These are phyloP conservation scores for Peucedramus taeniatus DNA, from an alignment of 2,113 vertebrate genomes.

Conservation along the genomic window DNA sequence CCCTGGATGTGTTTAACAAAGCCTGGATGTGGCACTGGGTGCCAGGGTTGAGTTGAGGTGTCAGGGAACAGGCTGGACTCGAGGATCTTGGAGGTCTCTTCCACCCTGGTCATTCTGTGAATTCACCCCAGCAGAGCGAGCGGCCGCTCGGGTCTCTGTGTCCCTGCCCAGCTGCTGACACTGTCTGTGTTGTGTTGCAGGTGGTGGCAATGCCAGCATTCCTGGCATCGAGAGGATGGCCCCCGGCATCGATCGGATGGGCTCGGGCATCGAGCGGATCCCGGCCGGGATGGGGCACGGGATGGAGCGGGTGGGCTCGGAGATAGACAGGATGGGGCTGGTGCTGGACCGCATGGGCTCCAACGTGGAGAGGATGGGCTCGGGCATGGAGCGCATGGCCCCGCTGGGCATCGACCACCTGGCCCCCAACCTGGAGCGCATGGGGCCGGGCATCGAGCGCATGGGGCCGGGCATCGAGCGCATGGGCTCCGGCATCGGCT, in stretches of 20 bases:
- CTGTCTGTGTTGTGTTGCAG: constrained; percentile 20
- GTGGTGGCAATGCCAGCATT: constrained; percentile 72
- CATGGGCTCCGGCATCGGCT: constrained; percentile 84
- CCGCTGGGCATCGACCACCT: constrained; percentile 88
- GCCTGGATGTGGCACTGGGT: too few species aligned
- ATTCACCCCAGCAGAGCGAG: fast-evolving
- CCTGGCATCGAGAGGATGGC: constrained; percentile 78
- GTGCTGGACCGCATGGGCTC: constrained; percentile 91
- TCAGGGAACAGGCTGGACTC: too few species aligned
- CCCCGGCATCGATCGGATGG: constrained; percentile 89
- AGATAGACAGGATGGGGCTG: constrained; percentile 89
- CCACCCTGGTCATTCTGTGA: too few species aligned
- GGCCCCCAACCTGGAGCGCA: constrained; percentile 84
- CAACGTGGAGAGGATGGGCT: constrained; percentile 76
- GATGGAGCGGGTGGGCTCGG: constrained; percentile 85
- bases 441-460: constrained; percentile 85
- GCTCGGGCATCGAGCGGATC: constrained; percentile 78
- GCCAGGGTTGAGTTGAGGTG: too few species aligned
- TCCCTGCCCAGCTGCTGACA: not conserved
- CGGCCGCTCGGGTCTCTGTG: not conserved
- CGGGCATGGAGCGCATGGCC: constrained; percentile 84
- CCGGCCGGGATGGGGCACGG: constrained; percentile 83
- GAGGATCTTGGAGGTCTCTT: too few species aligned
- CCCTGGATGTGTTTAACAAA: too few species aligned
- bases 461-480: constrained; percentile 86